Conservation (phyloP, 53 echinoderm and acorn worm genomes). For the Paelopatides confundens region DNA sequence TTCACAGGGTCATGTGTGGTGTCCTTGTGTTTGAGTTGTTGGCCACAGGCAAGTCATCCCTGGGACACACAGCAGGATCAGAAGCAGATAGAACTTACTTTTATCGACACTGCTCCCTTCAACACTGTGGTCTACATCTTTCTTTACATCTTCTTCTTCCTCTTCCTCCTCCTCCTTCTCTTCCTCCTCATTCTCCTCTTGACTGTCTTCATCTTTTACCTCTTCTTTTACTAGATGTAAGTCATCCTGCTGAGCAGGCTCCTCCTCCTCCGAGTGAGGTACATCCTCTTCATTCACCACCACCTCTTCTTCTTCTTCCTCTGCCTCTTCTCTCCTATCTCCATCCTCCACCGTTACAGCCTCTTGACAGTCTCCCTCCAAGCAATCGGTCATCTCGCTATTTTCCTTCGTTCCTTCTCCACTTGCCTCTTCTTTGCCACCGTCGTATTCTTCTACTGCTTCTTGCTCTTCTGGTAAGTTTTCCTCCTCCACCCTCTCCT, state of each 20-base stretch:
- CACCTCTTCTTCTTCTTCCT: not conserved
- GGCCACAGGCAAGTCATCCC: too few species aligned
- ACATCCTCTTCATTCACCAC: not conserved
- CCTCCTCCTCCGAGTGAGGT: not conserved
- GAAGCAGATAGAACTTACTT: not conserved
- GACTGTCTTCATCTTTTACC: not conserved
- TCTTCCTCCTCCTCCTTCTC: not conserved
- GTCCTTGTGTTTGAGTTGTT: too few species aligned
- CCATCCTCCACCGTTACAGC: too few species aligned
- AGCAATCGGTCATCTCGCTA: too few species aligned
- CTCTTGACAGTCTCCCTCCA: too few species aligned
- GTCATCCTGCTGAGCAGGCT: too few species aligned
- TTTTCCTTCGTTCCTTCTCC: too few species aligned
- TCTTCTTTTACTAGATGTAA: not conserved
- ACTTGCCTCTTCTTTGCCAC: too few species aligned
- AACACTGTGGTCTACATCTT: not conserved
- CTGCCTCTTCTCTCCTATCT: too few species aligned
- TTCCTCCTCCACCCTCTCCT: not conserved
- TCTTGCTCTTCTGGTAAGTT: not conserved
- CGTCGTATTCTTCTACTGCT: not conserved
- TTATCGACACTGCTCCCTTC: not conserved
- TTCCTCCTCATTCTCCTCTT: not conserved
- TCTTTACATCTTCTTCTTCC: not conserved
- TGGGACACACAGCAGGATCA: not conserved
- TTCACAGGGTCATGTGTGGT: too few species aligned